A percentile compares a stretch with the other conserved stretches of the same genome.
Evolutionary conservation across 2,797 vertebrate genomes (phyloP).

Genomic region (Capromys pilorides): DNA sequence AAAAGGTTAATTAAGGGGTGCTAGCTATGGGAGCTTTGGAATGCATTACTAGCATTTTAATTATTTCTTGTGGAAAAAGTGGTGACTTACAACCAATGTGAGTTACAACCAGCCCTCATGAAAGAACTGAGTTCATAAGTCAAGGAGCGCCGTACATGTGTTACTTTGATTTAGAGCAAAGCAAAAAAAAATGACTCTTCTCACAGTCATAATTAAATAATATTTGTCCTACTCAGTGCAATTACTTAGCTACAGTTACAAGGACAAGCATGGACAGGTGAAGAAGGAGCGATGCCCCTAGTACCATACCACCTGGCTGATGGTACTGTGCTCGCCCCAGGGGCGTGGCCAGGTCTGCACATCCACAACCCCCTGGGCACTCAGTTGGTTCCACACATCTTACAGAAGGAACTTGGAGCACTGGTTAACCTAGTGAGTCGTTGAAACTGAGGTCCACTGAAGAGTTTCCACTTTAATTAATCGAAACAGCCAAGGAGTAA

Average conservation of each 20-base stretch:
- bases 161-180: conserved; percentile 43
- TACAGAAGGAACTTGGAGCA: neutral
- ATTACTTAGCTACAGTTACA: neutral
- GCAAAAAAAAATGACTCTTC: neutral
- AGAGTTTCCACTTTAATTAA: conserved; percentile 26
- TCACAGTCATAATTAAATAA: neutral
- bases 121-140: neutral
- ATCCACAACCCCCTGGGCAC: neutral
- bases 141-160: neutral
- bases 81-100: neutral
- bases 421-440: neutral
- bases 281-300: conserved; percentile 1
- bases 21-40: neutral
- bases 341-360: too few species aligned
- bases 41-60: neutral
- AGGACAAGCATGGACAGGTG: neutral
- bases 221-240: neutral
- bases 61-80: neutral
- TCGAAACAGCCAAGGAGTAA: conserved; percentile 17
- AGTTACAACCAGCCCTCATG: neutral
- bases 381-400: neutral
- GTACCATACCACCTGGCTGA: neutral
- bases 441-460: conserved; percentile 16
- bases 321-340: neutral
- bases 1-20: neutral